These are phyloP conservation scores for Trinectes maculatus DNA, from an alignment of 2,113 vertebrate genomes.

Conservation along the genomic window DNA sequence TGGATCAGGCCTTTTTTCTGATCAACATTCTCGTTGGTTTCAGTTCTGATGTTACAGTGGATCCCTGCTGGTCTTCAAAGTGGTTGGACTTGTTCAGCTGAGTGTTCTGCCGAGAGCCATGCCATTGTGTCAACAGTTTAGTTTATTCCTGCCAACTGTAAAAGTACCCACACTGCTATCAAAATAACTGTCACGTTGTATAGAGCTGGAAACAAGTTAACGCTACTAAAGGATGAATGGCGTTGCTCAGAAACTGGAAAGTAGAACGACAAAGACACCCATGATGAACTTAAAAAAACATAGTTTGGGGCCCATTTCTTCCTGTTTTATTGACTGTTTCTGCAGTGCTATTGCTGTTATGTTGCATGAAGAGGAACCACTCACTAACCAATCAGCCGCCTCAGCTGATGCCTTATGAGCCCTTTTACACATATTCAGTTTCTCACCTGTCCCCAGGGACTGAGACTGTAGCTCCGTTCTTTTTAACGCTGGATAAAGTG, in stretches of 20 bases:
- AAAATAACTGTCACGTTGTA: not conserved
- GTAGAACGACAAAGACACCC: not conserved
- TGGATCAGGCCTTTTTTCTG: not conserved
- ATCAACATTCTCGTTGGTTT: not conserved
- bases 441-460: constrained; percentile 12
- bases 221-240: not conserved
- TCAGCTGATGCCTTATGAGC: constrained; percentile 20
- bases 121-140: constrained; percentile 16
- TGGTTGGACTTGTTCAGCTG: constrained; percentile 36
- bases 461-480: constrained; percentile 1
- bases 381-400: no score
- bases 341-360: constrained; percentile 16
- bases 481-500: not conserved
- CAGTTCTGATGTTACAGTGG: not conserved
- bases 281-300: not conserved
- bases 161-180: not conserved
- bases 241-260: not conserved
- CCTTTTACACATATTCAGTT: constrained; percentile 38
- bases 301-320: not conserved
- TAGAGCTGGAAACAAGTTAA: not conserved
- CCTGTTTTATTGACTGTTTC: not conserved
- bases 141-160: constrained; percentile 14
- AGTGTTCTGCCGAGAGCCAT: constrained; percentile 12
- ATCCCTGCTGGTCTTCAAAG: constrained; percentile 15
- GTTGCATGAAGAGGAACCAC: not conserved